Evolutionary conservation across 2,797 vertebrate genomes (phyloP).

Genomic region (Micropoecilia bifurca): DNA sequence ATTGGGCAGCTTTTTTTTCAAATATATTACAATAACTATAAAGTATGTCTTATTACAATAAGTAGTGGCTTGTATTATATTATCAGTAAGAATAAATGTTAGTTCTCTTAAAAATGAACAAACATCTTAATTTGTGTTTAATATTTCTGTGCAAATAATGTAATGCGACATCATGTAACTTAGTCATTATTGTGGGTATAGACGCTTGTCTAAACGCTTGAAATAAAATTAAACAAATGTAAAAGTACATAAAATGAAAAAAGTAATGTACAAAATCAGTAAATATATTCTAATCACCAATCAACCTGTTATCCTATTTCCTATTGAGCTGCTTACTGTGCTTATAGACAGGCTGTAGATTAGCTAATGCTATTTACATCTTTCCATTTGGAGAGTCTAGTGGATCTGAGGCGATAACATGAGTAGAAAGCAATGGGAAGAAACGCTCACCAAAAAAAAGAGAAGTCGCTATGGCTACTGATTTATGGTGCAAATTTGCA

Average conservation of each 20-base stretch:
- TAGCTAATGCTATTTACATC: constrained; percentile 53
- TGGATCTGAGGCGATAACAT: constrained; percentile 41
- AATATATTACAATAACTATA: not conserved
- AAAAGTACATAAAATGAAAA: not conserved
- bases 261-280: not conserved
- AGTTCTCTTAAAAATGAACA: not conserved
- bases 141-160: not conserved
- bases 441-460: not conserved
- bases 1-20: not conserved
- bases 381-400: constrained; percentile 54
- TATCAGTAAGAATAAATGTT: not conserved
- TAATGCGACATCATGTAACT: not conserved
- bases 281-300: not conserved
- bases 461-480: constrained; percentile 11
- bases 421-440: constrained; percentile 40
- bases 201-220: not conserved
- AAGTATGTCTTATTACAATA: not conserved
- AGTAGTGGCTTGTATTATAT: not conserved
- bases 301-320: constrained; percentile 27
- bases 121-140: not conserved
- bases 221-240: not conserved
- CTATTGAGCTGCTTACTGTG: constrained; percentile 47
- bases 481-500: constrained; percentile 16
- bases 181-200: not conserved
- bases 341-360: constrained; percentile 63